Percentiles rank a stretch among this genome's conserved stretches.
phyloP scores from a whole-genome alignment of 2,113 vertebrate genomes.

The Paramormyrops kingsleyae region DNA sequence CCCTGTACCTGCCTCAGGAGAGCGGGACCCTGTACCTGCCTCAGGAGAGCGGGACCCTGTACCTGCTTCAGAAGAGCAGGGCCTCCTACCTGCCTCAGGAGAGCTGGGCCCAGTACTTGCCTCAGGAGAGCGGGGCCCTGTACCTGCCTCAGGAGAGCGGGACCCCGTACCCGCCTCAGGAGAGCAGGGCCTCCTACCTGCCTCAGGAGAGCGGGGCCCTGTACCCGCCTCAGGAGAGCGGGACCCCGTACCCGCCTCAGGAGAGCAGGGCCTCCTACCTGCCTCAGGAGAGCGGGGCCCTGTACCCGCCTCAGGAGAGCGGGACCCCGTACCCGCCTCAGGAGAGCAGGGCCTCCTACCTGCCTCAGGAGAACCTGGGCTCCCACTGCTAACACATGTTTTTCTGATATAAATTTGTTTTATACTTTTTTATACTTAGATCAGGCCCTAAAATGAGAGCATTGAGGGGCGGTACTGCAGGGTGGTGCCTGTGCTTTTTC shows the following conservation, averaged over 20 bases:
- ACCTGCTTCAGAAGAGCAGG: too few species aligned
- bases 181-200: background rate
- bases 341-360: background rate
- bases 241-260: fast-evolving
- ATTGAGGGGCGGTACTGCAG: background rate
- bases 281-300: background rate
- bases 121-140: too few species aligned
- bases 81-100: background rate
- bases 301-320: background rate
- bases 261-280: background rate
- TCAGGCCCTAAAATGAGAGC: background rate
- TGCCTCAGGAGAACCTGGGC: background rate
- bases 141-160: too few species aligned
- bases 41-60: background rate
- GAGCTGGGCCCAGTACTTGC: too few species aligned
- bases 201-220: background rate
- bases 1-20: too few species aligned
- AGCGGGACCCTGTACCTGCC: too few species aligned
- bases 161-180: too few species aligned
- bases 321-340: background rate
- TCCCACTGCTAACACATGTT: background rate
- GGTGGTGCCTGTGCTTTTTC: background rate
- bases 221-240: background rate
- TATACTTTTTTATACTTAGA: background rate
- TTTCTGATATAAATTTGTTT: background rate